Conservation (phyloP, 2,797 vertebrate species). For the Alexandromys oeconomus region DNA sequence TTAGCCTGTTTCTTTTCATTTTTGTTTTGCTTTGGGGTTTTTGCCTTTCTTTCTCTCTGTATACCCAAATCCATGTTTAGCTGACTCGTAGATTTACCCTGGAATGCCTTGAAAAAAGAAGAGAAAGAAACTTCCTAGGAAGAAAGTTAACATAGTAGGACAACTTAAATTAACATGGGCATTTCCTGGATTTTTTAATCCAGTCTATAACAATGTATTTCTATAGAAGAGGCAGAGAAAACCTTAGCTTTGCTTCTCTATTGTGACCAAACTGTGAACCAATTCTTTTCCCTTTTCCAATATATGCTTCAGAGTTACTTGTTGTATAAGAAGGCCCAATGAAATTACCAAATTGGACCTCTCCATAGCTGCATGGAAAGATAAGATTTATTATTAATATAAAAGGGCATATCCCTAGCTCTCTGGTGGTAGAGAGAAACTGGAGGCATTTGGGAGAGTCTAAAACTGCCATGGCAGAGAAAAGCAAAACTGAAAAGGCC, state of each 20-base stretch:
- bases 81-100: neutral
- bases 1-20: neutral
- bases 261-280: neutral
- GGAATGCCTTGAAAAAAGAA: neutral
- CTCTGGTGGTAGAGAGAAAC: neutral
- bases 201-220: too few relatives aligned
- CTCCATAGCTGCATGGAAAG: neutral
- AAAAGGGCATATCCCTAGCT: neutral
- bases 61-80: neutral
- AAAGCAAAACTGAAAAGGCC: neutral
- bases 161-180: neutral
- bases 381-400: neutral
- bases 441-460: neutral
- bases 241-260: neutral
- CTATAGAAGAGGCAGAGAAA: neutral
- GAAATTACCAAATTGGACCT: neutral
- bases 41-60: neutral
- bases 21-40: neutral
- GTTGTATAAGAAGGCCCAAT: neutral
- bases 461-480: neutral
- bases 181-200: neutral
- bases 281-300: too few relatives aligned
- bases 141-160: neutral
- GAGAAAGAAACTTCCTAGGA: neutral
- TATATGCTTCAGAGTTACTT: neutral